Conservation (phyloP, 2,797 vertebrate species). For the Xiphorhynchus erythropygius region DNA sequence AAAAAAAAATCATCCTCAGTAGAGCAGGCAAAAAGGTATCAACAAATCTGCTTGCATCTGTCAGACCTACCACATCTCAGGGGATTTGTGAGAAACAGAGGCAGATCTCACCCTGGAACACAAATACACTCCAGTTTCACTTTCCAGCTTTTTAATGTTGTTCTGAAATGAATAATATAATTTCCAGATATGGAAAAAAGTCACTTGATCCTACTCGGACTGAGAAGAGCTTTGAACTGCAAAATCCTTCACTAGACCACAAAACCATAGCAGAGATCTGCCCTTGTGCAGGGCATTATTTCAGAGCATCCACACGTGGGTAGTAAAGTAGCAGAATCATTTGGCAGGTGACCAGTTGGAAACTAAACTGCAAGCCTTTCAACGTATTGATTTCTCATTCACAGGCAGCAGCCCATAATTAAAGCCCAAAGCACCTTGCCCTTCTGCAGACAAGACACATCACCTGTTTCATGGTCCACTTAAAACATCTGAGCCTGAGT, state of each 20-base stretch:
- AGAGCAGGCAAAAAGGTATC: background rate
- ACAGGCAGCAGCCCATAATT: background rate
- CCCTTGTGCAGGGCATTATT: background rate
- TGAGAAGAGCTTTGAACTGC: background rate
- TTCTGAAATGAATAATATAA: background rate
- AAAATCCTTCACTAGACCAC: background rate
- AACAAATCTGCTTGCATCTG: background rate
- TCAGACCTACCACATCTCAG: background rate
- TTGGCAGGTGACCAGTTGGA: background rate
- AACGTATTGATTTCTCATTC: background rate
- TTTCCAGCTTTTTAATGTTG: background rate
- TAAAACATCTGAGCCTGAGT: background rate
- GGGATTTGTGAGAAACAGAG: background rate
- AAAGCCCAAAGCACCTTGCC: background rate
- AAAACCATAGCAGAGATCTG: background rate
- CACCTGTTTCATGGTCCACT: background rate
- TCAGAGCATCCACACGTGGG: background rate
- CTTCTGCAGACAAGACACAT: background rate
- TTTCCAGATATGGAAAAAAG: background rate
- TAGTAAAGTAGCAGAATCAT: background rate
- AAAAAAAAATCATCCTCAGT: background rate
- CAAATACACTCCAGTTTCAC: background rate
- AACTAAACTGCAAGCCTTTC: background rate
- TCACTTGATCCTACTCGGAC: background rate
- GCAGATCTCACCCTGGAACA: background rate